Evolutionary conservation across 2,113 vertebrate genomes (phyloP).

Genomic region (Trichechus manatus): DNA sequence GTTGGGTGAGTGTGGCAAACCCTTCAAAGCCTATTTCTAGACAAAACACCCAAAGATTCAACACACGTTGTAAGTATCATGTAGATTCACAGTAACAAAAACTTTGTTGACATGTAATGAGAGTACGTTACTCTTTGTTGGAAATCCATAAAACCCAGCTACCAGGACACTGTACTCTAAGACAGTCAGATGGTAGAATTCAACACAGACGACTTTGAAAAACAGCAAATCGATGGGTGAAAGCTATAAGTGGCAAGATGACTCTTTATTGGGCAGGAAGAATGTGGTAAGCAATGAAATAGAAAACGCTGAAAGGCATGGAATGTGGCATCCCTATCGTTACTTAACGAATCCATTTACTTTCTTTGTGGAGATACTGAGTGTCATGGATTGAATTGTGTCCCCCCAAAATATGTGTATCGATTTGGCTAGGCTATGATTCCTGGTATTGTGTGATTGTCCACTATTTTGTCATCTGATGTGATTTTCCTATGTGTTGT

Average conservation of each 20-base stretch:
- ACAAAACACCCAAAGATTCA: neutral
- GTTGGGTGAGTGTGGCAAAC: neutral
- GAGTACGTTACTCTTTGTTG: neutral
- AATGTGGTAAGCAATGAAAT: neutral
- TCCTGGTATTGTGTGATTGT: too few species aligned
- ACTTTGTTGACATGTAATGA: neutral
- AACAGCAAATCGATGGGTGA: neutral
- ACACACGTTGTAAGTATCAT: neutral
- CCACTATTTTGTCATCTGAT: too few species aligned
- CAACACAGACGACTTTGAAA: conserved; percentile 20
- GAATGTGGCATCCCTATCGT: neutral
- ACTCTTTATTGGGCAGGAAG: neutral
- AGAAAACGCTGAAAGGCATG: neutral
- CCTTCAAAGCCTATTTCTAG: neutral
- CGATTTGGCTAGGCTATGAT: too few species aligned
- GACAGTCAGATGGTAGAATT: conserved; percentile 25
- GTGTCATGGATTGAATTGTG: too few species aligned
- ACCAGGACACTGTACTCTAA: neutral
- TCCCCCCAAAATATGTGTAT: too few species aligned
- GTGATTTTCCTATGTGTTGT: too few species aligned
- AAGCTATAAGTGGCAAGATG: neutral
- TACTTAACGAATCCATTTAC: neutral
- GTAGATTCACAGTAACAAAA: neutral
- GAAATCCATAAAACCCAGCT: conserved; percentile 19
- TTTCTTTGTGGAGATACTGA: neutral